Conservation (phyloP, 2,797 vertebrate species). For the Meda fulgida region DNA sequence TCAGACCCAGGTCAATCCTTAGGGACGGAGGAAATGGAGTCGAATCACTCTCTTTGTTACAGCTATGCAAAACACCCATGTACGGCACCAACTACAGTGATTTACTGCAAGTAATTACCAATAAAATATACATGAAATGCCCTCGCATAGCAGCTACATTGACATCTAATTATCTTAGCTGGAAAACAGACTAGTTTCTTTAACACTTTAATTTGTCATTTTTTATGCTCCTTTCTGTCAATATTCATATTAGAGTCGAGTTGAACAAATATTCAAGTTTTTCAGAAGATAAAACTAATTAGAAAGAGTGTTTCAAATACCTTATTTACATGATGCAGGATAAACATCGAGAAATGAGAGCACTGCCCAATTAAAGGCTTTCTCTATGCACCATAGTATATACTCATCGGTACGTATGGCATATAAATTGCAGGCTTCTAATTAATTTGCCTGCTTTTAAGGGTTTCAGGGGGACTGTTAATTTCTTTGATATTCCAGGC, state of each 20-base stretch:
- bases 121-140: slow-evolving; percentile 32
- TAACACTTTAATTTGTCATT: slow-evolving; percentile 11
- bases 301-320: slow-evolving; percentile 25
- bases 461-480: slow-evolving; percentile 78
- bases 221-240: slow-evolving; percentile 6
- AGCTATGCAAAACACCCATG: slow-evolving; percentile 19
- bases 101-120: slow-evolving; percentile 19
- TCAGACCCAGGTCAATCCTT: slow-evolving; percentile 35
- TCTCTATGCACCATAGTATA: slow-evolving; percentile 42
- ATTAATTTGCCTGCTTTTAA: slow-evolving; percentile 81
- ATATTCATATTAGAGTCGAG: background rate
- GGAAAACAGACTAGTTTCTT: slow-evolving; percentile 2
- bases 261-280: background rate
- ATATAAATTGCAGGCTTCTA: slow-evolving; percentile 75
- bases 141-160: background rate
- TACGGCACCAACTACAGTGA: slow-evolving; percentile 7
- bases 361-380: slow-evolving; percentile 59
- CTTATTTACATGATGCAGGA: slow-evolving; percentile 52
- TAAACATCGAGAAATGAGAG: slow-evolving; percentile 51
- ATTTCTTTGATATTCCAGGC: slow-evolving; percentile 83
- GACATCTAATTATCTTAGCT: slow-evolving; percentile 34
- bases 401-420: slow-evolving; percentile 57
- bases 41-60: slow-evolving; percentile 39
- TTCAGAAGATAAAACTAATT: slow-evolving; percentile 6
- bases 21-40: slow-evolving; percentile 27